Evolutionary conservation across 1,140 invertebrate genomes (phyloP).

Genomic region (Drosophila parvula): DNA sequence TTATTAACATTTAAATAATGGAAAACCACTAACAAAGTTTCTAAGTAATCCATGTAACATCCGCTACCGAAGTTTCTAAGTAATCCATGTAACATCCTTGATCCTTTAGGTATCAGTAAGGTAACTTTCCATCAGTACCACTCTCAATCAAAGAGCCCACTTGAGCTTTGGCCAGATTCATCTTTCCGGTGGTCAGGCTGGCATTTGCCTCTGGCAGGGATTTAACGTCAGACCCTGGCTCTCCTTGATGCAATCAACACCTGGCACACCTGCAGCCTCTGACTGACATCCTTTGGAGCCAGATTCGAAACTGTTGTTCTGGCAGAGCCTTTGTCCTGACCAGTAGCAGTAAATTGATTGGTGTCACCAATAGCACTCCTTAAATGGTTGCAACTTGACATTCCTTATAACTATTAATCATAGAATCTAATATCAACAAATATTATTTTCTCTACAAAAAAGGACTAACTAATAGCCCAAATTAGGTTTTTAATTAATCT

Average conservation of each 20-base stretch:
- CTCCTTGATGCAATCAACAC: background rate
- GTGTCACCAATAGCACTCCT: background rate
- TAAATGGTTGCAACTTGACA: background rate
- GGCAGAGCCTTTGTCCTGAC: background rate
- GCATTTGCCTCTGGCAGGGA: slow-evolving; percentile 8
- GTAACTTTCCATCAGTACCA: background rate
- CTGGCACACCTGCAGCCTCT: slow-evolving; percentile 14
- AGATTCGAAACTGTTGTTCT: background rate
- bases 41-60: background rate
- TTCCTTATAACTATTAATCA: background rate
- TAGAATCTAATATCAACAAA: no score
- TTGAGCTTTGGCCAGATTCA: background rate
- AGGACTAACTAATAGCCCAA: background rate
- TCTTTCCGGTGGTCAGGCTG: background rate
- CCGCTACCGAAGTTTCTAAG: background rate
- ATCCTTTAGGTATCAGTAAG: background rate
- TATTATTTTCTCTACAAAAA: background rate
- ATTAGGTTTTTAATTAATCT: background rate
- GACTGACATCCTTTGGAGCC: background rate
- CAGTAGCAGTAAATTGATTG: slow-evolving; percentile 8
- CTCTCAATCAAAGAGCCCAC: background rate
- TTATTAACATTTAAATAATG: background rate
- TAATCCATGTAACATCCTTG: background rate
- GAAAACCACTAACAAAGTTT: background rate
- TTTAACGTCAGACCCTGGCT: slow-evolving; percentile 1